These are phyloP conservation scores for Carabus problematicus DNA, from an alignment of 2,888 invertebrate species.

Conservation along the genomic window DNA sequence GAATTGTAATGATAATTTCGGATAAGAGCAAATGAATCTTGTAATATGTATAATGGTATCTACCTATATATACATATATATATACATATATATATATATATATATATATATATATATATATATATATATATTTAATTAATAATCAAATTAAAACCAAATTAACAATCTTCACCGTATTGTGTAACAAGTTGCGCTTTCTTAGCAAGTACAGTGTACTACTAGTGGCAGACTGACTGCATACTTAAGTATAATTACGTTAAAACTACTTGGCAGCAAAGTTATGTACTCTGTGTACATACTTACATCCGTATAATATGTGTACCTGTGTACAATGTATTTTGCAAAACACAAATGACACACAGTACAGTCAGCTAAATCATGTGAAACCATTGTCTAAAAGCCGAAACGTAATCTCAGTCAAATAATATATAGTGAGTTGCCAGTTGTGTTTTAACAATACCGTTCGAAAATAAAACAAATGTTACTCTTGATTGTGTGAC, in stretches of 20 bases:
- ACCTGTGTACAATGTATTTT: too few relatives aligned
- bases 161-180: constrained; percentile 6
- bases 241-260: constrained; percentile 34
- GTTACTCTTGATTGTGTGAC: constrained; percentile 35
- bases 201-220: too few relatives aligned
- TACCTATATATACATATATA: too few relatives aligned
- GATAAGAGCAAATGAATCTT: constrained; percentile 2
- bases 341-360: constrained; percentile 7
- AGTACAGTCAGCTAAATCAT: constrained; percentile 6
- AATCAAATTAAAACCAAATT: neutral
- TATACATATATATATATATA: too few relatives aligned
- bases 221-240: constrained; percentile 22
- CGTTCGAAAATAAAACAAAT: constrained; percentile 17
- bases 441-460: constrained; percentile 40
- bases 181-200: too few relatives aligned
- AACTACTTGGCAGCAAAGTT: constrained; percentile 39
- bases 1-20: constrained; percentile 3
- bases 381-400: neutral
- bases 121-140: too few relatives aligned
- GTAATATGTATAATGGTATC: neutral
- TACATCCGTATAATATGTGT: too few relatives aligned
- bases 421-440: constrained; percentile 32
- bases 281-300: too few relatives aligned
- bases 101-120: too few relatives aligned
- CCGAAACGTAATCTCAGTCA: neutral